phyloP scores from a whole-genome alignment of 1,140 invertebrate species.

The Cecropterus lyciades region DNA sequence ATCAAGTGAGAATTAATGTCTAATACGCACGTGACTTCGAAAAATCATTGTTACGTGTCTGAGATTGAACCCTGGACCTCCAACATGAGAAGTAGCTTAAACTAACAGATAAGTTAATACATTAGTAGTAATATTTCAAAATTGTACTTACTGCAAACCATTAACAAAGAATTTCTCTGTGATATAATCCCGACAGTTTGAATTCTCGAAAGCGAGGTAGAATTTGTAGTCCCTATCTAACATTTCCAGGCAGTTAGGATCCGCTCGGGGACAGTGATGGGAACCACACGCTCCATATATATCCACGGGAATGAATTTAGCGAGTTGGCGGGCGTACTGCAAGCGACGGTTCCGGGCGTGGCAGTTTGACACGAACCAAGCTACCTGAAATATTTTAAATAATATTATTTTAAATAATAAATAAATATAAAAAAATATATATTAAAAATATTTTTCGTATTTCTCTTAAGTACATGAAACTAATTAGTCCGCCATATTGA shows the following conservation, averaged over 20 bases:
- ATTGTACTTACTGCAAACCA: slow-evolving; percentile 90
- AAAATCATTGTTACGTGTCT: no score
- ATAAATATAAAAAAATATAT: not conserved
- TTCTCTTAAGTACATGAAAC: no score
- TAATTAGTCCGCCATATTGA: no score
- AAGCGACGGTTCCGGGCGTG: slow-evolving; percentile 94
- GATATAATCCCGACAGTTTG: slow-evolving; percentile 97
- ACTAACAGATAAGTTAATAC: no score
- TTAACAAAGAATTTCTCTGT: slow-evolving; percentile 99
- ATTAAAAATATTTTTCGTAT: no score
- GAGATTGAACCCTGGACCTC: no score
- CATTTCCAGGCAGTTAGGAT: slow-evolving; percentile 95
- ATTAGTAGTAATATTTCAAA: no score
- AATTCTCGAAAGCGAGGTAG: slow-evolving; percentile 98
- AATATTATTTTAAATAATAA: no score
- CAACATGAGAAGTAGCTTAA: no score
- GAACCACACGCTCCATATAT: slow-evolving; percentile 97
- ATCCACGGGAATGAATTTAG: slow-evolving; percentile 95
- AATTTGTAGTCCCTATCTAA: slow-evolving; percentile 98
- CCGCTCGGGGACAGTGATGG: slow-evolving; percentile 92
- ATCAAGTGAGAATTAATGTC: no score
- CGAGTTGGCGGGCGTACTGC: slow-evolving; percentile 94
- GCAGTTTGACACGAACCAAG: slow-evolving; percentile 99
- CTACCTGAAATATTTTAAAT: slow-evolving; percentile 85
- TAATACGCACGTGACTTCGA: no score